Base-by-base conservation (phyloP, 2,888 invertebrate genomes). In the Epinotia nisella region DNA sequence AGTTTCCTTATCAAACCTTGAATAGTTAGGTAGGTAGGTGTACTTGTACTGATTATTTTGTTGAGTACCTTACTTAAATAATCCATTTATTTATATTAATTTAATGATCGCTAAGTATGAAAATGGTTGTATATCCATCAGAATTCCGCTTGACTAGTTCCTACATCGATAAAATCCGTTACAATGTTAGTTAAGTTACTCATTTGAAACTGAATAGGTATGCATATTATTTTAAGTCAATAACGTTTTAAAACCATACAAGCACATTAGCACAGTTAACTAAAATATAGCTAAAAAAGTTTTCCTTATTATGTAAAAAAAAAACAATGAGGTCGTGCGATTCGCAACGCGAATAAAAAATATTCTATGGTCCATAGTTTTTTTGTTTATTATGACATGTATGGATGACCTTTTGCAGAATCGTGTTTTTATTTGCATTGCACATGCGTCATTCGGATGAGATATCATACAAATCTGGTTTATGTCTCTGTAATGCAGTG, bases 311-410 rank as follows among this genome's bases (percentile, higher is more conserved):
- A 17, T 9, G 2, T 29, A 10, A 51, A 19, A 35, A 17, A 11
- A 35, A 65, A 65, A 51, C 17, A 53, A 64, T n/a, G 17, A 13
- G 64, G 17, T 35, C 15, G 10, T n/a, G 4, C 15, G 29, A 65
- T 51, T 29, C 10, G 9, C 35, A 65, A 17, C 19, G 13, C 51
- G 13, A 64, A 65, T 53, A 65, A 53, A 51, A 64, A 65, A 19
- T 19, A 11, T 53, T 49, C 5, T 49, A n/a, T 49, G 49, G 13
- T 49, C 45, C 15, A 1, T 45, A 45, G 45, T n/a, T 49, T 7
- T 41, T n/a, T 41, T 11, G 13, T 49, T 49, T 49, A 7, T n/a
- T 49, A 49, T 24, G 21, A n/a, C 2, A 24, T 49, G 49, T 0
- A 49, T n/a, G 49, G n/a, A 7, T 49, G n/a, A 49, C 49, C 49